phyloP scores from a whole-genome alignment of 1,140 invertebrate species.

The Drosophila bifasciata region DNA sequence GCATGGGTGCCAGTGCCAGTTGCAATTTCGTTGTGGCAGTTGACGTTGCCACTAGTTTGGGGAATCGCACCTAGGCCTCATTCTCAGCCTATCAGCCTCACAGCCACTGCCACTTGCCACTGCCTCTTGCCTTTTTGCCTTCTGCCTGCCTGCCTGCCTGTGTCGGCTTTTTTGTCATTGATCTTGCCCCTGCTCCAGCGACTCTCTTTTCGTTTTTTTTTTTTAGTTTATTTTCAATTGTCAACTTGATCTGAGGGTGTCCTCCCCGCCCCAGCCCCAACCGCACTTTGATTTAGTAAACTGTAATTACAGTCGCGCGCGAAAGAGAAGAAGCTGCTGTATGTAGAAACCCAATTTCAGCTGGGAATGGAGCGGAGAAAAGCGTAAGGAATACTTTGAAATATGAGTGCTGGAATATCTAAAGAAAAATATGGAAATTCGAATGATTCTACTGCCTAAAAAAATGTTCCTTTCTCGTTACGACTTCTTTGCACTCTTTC shows the following conservation, averaged over 20 bases:
- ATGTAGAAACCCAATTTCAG: constrained; percentile 21
- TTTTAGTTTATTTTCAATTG: constrained; percentile 25
- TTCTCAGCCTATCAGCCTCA: not conserved
- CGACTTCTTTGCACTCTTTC: too few species aligned
- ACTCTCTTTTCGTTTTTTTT: not conserved
- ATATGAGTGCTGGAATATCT: too few species aligned
- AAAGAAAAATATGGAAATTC: too few species aligned
- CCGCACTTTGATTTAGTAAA: constrained; percentile 46
- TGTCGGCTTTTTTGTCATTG: constrained; percentile 44
- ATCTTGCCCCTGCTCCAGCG: constrained; percentile 33
- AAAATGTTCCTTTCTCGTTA: too few species aligned
- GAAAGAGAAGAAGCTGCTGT: not conserved
- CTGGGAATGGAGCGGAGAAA: too few species aligned
- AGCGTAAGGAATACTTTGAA: too few species aligned
- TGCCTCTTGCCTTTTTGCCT: too few species aligned
- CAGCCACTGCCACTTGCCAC: not conserved
- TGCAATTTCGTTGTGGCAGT: constrained; percentile 13
- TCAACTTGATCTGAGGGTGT: constrained; percentile 26
- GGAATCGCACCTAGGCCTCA: constrained; percentile 37
- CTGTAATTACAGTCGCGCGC: constrained; percentile 36
- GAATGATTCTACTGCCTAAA: too few species aligned
- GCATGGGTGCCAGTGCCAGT: constrained; percentile 16
- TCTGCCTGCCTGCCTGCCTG: not conserved
- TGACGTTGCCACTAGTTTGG: constrained; percentile 22
- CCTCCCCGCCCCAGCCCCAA: not conserved